A percentile compares a stretch with the other conserved stretches of the same genome.
phyloP scores from a whole-genome alignment of 2,888 invertebrate genomes.

The Drosophila stalkeri region DNA sequence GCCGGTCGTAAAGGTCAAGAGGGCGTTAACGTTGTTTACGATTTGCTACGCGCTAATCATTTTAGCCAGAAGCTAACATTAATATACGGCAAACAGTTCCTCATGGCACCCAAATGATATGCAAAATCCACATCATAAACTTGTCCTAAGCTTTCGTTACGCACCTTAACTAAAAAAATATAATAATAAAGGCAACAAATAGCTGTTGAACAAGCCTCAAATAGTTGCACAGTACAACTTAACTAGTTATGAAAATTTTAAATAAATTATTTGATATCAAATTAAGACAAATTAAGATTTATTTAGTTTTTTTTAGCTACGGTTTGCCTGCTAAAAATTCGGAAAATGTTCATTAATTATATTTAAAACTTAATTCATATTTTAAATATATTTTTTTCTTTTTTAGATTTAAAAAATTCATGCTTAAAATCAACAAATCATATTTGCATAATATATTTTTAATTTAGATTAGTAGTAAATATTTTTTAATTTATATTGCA shows the following conservation, averaged over 20 bases:
- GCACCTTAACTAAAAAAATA: slow-evolving; percentile 19
- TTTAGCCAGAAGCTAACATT: slow-evolving; percentile 40
- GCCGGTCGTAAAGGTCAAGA: slow-evolving; percentile 60
- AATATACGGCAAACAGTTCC: slow-evolving; percentile 48
- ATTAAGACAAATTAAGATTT: neutral
- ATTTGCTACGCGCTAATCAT: slow-evolving; percentile 53
- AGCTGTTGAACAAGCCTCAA: neutral
- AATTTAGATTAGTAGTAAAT: no score
- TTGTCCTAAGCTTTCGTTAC: slow-evolving; percentile 29
- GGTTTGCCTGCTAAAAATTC: neutral
- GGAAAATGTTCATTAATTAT: neutral
- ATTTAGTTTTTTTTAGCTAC: neutral
- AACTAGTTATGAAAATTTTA: neutral
- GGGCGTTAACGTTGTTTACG: slow-evolving; percentile 50
- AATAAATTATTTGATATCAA: neutral
- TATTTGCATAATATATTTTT: no score
- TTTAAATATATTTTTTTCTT: neutral
- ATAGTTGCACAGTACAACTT: neutral
- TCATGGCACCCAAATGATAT: slow-evolving; percentile 59
- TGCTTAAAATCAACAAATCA: no score
- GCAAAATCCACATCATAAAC: slow-evolving; percentile 45
- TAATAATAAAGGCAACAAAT: neutral
- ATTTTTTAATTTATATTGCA: no score
- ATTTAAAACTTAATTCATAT: neutral
- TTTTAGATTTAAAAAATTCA: no score